Percentiles rank a stretch among this genome's conserved stretches.
Evolutionary conservation across 2,888 invertebrate genomes (phyloP).

Genomic region (Drosophila phalerata): DNA sequence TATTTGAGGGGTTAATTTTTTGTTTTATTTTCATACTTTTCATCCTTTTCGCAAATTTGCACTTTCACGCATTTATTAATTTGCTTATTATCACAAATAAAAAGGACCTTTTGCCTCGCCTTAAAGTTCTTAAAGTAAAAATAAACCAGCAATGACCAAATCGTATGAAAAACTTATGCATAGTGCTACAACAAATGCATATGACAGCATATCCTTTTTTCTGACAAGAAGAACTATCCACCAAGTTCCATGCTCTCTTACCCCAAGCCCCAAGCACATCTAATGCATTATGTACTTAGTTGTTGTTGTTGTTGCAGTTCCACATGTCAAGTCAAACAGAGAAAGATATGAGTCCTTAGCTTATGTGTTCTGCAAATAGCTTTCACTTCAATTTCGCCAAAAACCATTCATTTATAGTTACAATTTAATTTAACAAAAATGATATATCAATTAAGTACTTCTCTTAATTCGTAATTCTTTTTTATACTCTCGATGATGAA

Average conservation of each 20-base stretch:
- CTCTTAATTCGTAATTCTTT: no score
- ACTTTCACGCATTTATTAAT: conserved; percentile 74
- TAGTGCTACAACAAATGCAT: conserved; percentile 64
- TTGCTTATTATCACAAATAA: conserved; percentile 53
- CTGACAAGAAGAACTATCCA: conserved; percentile 67
- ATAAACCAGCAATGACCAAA: background rate
- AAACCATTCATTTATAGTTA: background rate
- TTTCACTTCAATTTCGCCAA: conserved; percentile 5
- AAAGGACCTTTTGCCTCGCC: conserved; percentile 3
- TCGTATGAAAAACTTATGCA: conserved; percentile 46
- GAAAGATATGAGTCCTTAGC: conserved; percentile 15
- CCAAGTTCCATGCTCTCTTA: background rate
- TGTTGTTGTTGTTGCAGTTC: conserved; percentile 43
- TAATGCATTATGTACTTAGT: conserved; percentile 36
- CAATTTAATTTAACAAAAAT: no score
- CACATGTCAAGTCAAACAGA: conserved; percentile 48
- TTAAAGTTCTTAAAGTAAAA: conserved; percentile 29
- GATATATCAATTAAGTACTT: no score
- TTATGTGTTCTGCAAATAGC: conserved; percentile 11
- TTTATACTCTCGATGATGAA: no score
- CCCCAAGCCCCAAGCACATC: conserved; percentile 11
- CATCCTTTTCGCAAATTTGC: conserved; percentile 69
- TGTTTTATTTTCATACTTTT: conserved; percentile 44
- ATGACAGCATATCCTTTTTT: conserved; percentile 72
- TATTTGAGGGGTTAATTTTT: conserved; percentile 33